Evolutionary conservation across 1,140 invertebrate genomes (phyloP).

Genomic region (Pseudomyrmex dendroicus): DNA sequence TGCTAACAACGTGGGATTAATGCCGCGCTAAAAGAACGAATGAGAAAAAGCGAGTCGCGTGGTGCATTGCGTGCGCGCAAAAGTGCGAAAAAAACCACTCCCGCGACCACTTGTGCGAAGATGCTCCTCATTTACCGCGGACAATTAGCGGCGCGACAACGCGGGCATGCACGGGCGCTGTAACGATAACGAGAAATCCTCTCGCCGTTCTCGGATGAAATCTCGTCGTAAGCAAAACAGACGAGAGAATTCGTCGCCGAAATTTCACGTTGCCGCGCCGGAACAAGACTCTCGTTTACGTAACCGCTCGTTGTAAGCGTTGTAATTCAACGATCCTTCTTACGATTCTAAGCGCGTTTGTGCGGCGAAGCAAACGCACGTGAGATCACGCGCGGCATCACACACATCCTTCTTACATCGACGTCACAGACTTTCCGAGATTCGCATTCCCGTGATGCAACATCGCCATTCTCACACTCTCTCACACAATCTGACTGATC

Average conservation of each 20-base stretch:
- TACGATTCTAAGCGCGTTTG: not conserved
- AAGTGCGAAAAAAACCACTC: slow-evolving; percentile 13
- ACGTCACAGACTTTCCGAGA: slow-evolving; percentile 21
- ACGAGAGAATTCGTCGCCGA: slow-evolving; percentile 6
- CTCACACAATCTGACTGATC: not conserved
- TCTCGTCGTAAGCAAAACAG: slow-evolving; percentile 1
- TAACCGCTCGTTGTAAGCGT: slow-evolving; percentile 27
- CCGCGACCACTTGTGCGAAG: slow-evolving; percentile 6
- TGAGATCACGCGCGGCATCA: not conserved
- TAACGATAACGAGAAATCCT: slow-evolving; percentile 3
- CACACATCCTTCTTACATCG: not conserved
- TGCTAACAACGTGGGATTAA: slow-evolving; percentile 34
- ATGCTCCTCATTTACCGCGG: slow-evolving; percentile 10
- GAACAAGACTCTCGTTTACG: slow-evolving; percentile 19
- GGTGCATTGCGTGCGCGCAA: not conserved
- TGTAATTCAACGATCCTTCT: slow-evolving; percentile 11
- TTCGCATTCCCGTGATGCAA: slow-evolving; percentile 16
- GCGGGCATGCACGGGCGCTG: not conserved
- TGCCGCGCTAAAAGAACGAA: slow-evolving; percentile 4
- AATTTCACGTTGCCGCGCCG: slow-evolving; percentile 9
- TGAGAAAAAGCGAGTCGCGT: slow-evolving; percentile 8
- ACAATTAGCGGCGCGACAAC: slow-evolving; percentile 27
- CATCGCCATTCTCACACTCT: not conserved
- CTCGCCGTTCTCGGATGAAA: not conserved
- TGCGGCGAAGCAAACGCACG: slow-evolving; percentile 9